Base-by-base conservation (phyloP, 2,113 vertebrate genomes). In the Porphyrio hochstetteri region DNA sequence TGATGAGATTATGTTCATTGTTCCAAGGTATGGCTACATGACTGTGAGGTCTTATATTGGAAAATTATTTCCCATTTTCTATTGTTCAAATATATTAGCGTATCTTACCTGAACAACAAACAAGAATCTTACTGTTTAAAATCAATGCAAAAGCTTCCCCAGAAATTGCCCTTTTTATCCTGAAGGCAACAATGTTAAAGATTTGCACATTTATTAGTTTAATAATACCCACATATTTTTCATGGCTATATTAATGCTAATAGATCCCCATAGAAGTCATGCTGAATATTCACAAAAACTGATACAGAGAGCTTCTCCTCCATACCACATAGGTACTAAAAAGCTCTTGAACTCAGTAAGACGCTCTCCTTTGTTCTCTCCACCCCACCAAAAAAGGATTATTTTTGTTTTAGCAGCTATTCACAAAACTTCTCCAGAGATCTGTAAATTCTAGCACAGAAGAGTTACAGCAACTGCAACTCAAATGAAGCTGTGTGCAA, bases 61-160 rank as follows among this genome's bases (percentile, higher is more conserved):
- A 90, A 93, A 88, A 90, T 35, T 21, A 82, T 57, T 93, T 95
- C 77, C 72, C 80, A 86, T 85, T 57, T 92, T 53, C 60, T 69
- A 86, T 29, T 83, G 64, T 69, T 88, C 48, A 92, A 92, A 86
- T 57, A 27, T 46, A 82, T 61, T 61, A 74, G 67, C 23, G 11
- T 68, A 93, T 67, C 82, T 90, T 53, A 88, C 40, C 86, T 53
- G 60, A 96, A 86, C 44, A 82, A 86, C 44, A 82, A 86, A 76
- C 42, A 56, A 83, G 90, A 61, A 86, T 42, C n/a, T 53, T 42
- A 68, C 31, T 86, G 67, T 67, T 80, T 78, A 64, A 89, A 92
- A 86, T 14, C 18, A 89, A 81, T 17, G 31, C 69, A 84, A 55
- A 56, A 3, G 16, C 92, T 72, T 76, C 13, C 3, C 50, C 82